These are phyloP conservation scores for Pyxicephalus adspersus DNA, from an alignment of 2,113 vertebrate genomes.

Conservation along the genomic window DNA sequence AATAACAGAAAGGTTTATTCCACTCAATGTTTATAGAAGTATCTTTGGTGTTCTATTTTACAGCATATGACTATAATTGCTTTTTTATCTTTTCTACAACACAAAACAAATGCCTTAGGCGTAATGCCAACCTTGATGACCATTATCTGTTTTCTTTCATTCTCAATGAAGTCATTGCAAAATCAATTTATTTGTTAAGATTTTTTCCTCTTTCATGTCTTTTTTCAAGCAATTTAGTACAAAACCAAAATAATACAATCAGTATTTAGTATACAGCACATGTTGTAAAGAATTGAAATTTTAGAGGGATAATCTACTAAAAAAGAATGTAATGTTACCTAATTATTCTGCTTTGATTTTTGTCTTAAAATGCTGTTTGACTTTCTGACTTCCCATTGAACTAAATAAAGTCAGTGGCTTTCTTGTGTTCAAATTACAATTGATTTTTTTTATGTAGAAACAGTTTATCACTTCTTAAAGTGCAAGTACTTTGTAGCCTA, in stretches of 20 bases:
- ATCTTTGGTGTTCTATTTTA: slow-evolving; percentile 19
- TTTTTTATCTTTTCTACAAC: slow-evolving; percentile 39
- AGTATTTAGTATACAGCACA: background rate
- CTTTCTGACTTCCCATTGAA: too few species aligned
- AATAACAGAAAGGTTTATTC: background rate
- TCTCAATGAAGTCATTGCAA: slow-evolving; percentile 14
- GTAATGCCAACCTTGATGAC: slow-evolving; percentile 42
- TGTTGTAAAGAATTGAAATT: background rate
- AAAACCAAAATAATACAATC: background rate
- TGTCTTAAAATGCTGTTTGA: too few species aligned
- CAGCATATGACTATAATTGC: slow-evolving; percentile 40
- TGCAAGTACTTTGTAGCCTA: too few species aligned
- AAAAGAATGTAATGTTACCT: background rate
- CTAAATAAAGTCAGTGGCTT: too few species aligned
- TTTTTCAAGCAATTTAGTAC: background rate
- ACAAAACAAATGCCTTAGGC: slow-evolving; percentile 43
- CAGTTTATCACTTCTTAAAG: too few species aligned
- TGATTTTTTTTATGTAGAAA: too few species aligned
- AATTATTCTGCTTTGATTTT: background rate
- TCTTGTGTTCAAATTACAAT: too few species aligned
- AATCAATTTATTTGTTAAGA: slow-evolving; percentile 32
- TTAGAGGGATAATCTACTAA: slow-evolving; percentile 9
- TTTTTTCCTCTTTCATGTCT: slow-evolving; percentile 9
- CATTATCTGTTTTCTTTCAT: slow-evolving; percentile 31
- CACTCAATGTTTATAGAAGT: background rate